Evolutionary conservation across 2,888 invertebrate species (phyloP).

Genomic region (Lysandra coridon): DNA sequence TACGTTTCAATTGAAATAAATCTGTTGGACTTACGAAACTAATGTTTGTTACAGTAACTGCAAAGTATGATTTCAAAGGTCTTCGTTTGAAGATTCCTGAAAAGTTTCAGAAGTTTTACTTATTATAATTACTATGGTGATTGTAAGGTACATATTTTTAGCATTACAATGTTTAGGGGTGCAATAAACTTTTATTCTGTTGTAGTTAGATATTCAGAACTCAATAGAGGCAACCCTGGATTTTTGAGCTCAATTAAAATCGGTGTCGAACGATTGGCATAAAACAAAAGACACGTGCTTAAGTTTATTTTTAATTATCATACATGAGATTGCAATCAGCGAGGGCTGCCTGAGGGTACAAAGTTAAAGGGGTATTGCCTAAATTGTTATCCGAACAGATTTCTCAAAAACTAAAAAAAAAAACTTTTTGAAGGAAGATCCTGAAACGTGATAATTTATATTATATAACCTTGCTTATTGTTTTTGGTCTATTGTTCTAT

Average conservation of each 20-base stretch:
- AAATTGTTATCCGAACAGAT: not conserved
- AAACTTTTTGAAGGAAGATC: no score
- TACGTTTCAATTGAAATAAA: not conserved
- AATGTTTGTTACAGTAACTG: not conserved
- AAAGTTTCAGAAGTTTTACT: not conserved
- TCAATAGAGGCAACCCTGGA: not conserved
- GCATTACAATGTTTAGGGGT: not conserved
- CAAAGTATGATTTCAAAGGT: not conserved
- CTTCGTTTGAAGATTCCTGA: not conserved
- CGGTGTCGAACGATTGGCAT: constrained; percentile 24
- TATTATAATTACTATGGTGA: no score
- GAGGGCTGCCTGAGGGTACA: constrained; percentile 1
- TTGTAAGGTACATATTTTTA: no score
- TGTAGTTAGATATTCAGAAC: not conserved
- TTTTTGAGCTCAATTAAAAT: constrained; percentile 23
- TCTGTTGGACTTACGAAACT: not conserved
- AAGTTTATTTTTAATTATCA: constrained; percentile 25
- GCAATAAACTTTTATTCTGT: not conserved
- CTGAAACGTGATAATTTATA: no score
- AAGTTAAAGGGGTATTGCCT: not conserved
- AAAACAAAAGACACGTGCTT: constrained; percentile 29
- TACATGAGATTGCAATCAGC: constrained; percentile 27
- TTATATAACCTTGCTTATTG: no score
- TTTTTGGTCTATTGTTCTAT: no score
- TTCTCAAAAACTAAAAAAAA: not conserved